Evolutionary conservation across 2,888 invertebrate species (phyloP), one percentile per base, ranked within the genome.

Genomic region (Tenthredo scrophulariae): DNA sequence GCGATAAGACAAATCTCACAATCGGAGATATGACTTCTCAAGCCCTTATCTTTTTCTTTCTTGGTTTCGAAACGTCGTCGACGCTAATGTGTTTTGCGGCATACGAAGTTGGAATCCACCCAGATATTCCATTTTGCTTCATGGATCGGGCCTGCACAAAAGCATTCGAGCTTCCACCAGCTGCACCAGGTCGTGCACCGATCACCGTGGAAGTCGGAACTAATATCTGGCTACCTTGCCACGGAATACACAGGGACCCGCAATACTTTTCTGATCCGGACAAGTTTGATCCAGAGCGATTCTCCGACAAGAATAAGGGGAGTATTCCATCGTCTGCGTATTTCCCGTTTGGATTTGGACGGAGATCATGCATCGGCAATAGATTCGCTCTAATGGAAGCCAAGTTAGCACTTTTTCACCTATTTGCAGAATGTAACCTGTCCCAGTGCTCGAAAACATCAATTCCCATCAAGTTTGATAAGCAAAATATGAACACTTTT

Each of bases 11-110:
- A 6, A 88, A 91, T 5, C 22, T 92, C 4, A 87, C 87, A 6
- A 86, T 88, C 5, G 89, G 91, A 0, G 94, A 95, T 46, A 91
- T 95, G 54, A 90, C 93, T 0, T 93, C 94, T 0, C 95, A 95
- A 89, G 95, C 94, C 0, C 91, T 92, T 46, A 18, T 90, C 1
- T 93, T 93, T 86, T 92, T 93, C 84, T 89, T 93, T 43, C 92
- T 89, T 0, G 93, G 92, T 0, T 92, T 92, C 77, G 92, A 93
- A 13, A 91, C 90, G 0, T 87, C 89, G 0, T 89, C 92, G 0
- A 89, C 89, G 0, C 37, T 87, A 0, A 88, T 93, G 88, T 89
- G 89, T 54, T 92, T 92, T 80, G 86, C 87, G 10, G 87, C 89
- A 0, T 87, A 92, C 26, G 90, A 90, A 43, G 58, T 93, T 0